Evolutionary conservation across 92 coral and sea anemone species (phyloP), one percentile per base, ranked within the genome.

Genomic region (Umimayanthus chanpuru): DNA sequence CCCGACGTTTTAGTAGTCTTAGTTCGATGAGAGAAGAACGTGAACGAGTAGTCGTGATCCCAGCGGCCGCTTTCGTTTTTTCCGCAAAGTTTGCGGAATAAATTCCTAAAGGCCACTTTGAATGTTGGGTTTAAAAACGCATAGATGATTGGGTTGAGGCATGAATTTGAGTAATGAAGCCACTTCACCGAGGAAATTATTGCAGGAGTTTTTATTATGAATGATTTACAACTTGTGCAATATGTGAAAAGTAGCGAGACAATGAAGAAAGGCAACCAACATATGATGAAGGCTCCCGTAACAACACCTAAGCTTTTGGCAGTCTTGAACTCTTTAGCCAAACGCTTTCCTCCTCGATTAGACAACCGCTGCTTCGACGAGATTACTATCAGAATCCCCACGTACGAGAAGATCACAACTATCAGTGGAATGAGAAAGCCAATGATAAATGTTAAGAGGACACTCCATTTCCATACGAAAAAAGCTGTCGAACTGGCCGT

Each of bases 221-320:
- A 88, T 10, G 6, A 76, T 5, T 5, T 1, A 65, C 98, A 96
- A 2, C 89, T 39, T 11, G 4, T 26, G 75, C 98, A 94, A 71
- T 97, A 93, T 6, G 76, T 78, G 66, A 81, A 89, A 40, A 90
- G 29, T 11, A 97, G 84, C 11, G 99, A 97, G 18, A 83, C 73
- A 36, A 97, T 82, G 75, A 95, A 95, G 90, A 97, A 97, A 2
- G 99, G 99, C 8, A 93, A 92, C 99, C 99, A 97, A 28, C 99
- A 97, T 28, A 93, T 11, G 15, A 97, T 92, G 86, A 97, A 97
- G 6, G 98, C 96, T 0, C 98, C 98, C 26, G 96, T 97, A 89
- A 97, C 99, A 55, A 97, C 98, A 50, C 97, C 96, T 89, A 97
- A 88, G 90, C 97, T 97, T 78, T 93, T 97, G 75, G 99, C 99